Percentiles rank a stretch among this genome's conserved stretches.
Evolutionary conservation across 2,797 vertebrate species (phyloP).

Genomic region (Threskiornis aethiopicus): DNA sequence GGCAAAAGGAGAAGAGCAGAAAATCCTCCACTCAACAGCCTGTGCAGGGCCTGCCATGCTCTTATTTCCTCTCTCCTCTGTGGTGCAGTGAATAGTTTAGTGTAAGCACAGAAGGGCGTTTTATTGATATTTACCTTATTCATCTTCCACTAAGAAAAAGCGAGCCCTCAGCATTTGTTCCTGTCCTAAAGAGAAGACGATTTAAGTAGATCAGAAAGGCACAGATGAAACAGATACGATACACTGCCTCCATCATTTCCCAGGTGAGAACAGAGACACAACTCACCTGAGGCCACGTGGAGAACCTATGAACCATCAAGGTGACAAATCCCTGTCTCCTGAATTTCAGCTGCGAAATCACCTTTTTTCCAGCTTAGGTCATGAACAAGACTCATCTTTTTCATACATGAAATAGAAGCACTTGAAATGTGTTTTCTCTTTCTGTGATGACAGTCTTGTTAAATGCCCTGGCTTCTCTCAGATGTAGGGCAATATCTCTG

Average conservation of each 20-base stretch:
- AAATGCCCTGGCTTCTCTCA: background rate
- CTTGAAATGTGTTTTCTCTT: background rate
- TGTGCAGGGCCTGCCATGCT: background rate
- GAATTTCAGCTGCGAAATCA: background rate
- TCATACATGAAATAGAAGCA: background rate
- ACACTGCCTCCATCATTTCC: background rate
- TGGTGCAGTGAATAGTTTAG: background rate
- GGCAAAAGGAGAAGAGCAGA: background rate
- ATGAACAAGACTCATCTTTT: background rate
- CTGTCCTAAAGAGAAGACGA: background rate
- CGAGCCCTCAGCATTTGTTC: background rate
- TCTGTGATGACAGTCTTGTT: background rate
- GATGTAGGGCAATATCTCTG: conserved; percentile 24
- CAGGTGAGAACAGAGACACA: background rate
- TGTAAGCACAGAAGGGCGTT: background rate
- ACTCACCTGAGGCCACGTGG: background rate
- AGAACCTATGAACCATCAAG: background rate
- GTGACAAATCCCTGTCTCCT: background rate
- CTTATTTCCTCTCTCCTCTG: background rate
- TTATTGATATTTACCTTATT: background rate
- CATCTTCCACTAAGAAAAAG: background rate
- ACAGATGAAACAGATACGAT: background rate
- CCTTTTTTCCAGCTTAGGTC: background rate
- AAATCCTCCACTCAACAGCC: background rate
- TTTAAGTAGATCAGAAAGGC: background rate